Conservation (phyloP, 2,113 vertebrate genomes). For the Stigmatopora argus region DNA sequence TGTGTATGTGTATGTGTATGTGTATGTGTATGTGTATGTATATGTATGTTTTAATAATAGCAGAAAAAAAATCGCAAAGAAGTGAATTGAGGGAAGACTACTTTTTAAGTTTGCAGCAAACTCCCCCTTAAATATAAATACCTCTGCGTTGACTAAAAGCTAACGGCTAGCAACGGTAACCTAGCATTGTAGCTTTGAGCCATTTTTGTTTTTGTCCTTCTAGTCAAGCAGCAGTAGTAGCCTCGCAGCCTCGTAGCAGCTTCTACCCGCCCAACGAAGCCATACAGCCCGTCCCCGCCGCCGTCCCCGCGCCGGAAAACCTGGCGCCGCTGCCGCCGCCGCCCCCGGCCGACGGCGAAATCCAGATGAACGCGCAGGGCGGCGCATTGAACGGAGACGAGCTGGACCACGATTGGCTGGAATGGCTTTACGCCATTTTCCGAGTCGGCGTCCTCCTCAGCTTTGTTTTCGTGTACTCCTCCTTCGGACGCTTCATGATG, state of each 20-base stretch:
- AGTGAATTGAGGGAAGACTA: no score
- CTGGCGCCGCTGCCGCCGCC: constrained; percentile 25
- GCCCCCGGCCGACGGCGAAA: constrained; percentile 76
- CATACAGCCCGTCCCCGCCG: constrained; percentile 67
- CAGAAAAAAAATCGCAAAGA: no score
- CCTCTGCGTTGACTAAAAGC: no score
- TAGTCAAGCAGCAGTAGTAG: constrained; percentile 88
- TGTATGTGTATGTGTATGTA: no score
- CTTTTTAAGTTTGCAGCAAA: no score
- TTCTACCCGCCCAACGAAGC: constrained; percentile 71
- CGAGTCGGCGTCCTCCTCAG: constrained; percentile 87
- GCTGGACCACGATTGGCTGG: constrained; percentile 93
- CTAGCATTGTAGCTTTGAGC: no score
- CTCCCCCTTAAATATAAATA: no score
- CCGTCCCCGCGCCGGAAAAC: constrained; percentile 74
- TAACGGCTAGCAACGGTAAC: no score
- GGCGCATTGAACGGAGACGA: constrained; percentile 86
- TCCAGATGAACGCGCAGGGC: constrained; percentile 81
- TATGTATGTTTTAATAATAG: no score
- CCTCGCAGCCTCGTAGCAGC: constrained; percentile 72
- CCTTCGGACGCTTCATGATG: constrained; percentile 92
- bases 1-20: no score
- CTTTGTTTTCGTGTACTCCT: constrained; percentile 96
- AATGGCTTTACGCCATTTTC: constrained; percentile 91
- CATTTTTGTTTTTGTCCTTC: not conserved